Evolutionary conservation across 2,113 vertebrate genomes (phyloP), one percentile per base, ranked within the genome.

Genomic region (Podiceps cristatus): DNA sequence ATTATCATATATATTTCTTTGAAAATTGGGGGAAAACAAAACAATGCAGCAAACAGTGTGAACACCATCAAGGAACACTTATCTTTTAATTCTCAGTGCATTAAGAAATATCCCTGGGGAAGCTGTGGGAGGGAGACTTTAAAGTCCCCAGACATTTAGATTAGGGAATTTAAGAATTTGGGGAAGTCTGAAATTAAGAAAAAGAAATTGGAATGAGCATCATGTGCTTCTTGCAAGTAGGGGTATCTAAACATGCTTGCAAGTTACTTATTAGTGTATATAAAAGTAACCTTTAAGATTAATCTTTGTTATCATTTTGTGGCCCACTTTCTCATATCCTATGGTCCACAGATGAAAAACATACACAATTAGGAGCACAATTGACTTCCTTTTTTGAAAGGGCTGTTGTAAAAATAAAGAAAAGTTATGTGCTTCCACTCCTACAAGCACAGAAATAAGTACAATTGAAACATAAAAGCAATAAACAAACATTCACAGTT

Each of bases 401-500:
- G 67, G 18, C 81, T 52, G 29, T n/a, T 91, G 53, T 64, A 88
- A 81, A 96, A 96, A 96, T 82, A 82, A 77, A 76, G 49, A 75
- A 58, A 58, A 79, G 68, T 60, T 81, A 2, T 85, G 52, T 87
- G 49, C 67, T 95, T 89, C 91, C 69, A 93, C 37, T 89, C 45
- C 27, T 37, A 55, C 2, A 3, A 72, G 87, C 81, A 88, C 93
- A 94, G 73, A 94, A 96, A 78, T 76, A 82, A 93, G 55, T 90
- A 96, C 95, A 94, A 93, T 88, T 79, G 93, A 82, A 96, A 88
- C 67, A 47, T 31, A 82, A 92, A 73, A 93, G 74, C 66, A 73
- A 88, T 64, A 95, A 94, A 94, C 81, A 96, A 86, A 82, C 92
- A 91, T 72, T 85, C 87, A 68, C 81, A 68, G 84, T 90, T 94